These are phyloP conservation scores for Azorinus chamasolen DNA, from an alignment of 2,888 invertebrate species.

Conservation along the genomic window DNA sequence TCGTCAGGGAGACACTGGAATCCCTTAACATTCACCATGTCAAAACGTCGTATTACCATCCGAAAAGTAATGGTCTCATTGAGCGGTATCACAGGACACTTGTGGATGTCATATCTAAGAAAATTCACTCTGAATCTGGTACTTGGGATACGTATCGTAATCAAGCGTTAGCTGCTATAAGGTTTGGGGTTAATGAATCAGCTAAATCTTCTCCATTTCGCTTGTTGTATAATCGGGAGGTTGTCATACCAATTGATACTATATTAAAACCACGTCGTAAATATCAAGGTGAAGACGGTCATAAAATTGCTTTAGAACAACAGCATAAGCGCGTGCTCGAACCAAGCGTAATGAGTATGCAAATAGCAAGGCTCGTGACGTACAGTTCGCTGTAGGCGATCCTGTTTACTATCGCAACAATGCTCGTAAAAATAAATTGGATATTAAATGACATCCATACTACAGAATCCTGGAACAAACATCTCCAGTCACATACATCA, in stretches of 20 bases:
- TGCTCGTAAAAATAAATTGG: slow-evolving; percentile 43
- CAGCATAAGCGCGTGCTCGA: slow-evolving; percentile 55
- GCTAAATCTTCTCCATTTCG: slow-evolving; percentile 48
- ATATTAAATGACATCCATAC: slow-evolving; percentile 55
- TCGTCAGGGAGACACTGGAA: slow-evolving; percentile 23
- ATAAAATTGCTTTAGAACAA: slow-evolving; percentile 54
- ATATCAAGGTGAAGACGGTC: slow-evolving; percentile 46
- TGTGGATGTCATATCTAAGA: slow-evolving; percentile 27
- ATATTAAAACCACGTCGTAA: slow-evolving; percentile 43
- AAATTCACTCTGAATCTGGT: slow-evolving; percentile 14
- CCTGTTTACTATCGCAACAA: slow-evolving; percentile 52
- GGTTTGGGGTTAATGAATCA: slow-evolving; percentile 43
- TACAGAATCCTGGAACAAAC: slow-evolving; percentile 52
- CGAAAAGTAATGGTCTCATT: slow-evolving; percentile 17
- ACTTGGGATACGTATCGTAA: slow-evolving; percentile 53
- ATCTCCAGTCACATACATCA: slow-evolving; percentile 31
- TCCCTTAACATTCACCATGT: slow-evolving; percentile 33
- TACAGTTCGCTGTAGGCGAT: slow-evolving; percentile 47
- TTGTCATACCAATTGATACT: slow-evolving; percentile 48
- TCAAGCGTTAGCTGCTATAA: slow-evolving; percentile 42
- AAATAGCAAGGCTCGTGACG: slow-evolving; percentile 34
- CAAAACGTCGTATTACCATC: slow-evolving; percentile 19
- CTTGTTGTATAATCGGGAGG: slow-evolving; percentile 48
- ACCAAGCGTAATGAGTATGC: slow-evolving; percentile 37
- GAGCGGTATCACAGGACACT: slow-evolving; percentile 35